A percentile compares a stretch with the other conserved stretches of the same genome.
Conservation (phyloP, 1,140 invertebrate genomes). For the Ditylenchus dipsaci region DNA sequence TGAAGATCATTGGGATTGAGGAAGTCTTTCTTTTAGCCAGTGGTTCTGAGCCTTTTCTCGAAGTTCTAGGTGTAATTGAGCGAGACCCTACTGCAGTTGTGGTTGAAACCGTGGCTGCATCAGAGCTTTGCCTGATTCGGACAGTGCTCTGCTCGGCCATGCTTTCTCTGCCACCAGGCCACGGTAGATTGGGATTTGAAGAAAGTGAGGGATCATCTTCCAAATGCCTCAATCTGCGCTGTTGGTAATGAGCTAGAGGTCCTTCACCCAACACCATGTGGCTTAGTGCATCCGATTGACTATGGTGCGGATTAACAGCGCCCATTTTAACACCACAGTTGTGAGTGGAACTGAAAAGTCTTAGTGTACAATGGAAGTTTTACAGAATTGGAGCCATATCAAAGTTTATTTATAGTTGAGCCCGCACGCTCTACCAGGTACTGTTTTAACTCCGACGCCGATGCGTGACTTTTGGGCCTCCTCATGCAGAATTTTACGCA, state of each 20-base stretch:
- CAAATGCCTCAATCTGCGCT: not conserved
- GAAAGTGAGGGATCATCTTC: not conserved
- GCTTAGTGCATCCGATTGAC: too few relatives aligned
- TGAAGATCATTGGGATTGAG: constrained; percentile 4
- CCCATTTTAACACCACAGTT: not conserved
- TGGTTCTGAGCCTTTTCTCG: not conserved
- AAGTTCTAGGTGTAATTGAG: not conserved
- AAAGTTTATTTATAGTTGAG: too few relatives aligned
- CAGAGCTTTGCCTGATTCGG: not conserved
- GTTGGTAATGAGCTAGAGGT: not conserved
- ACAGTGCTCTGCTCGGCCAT: not conserved
- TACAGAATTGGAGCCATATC: too few relatives aligned
- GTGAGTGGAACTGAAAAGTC: not conserved
- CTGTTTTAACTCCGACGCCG: too few relatives aligned
- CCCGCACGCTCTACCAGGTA: too few relatives aligned
- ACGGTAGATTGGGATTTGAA: not conserved
- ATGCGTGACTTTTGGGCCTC: too few relatives aligned
- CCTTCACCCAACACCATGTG: not conserved
- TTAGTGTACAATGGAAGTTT: too few relatives aligned
- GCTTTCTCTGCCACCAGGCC: not conserved
- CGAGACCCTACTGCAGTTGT: not conserved
- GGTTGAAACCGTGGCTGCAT: not conserved
- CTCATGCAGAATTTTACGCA: too few relatives aligned
- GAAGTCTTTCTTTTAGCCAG: not conserved
- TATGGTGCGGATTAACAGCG: too few relatives aligned